Conservation (phyloP, 2,113 vertebrate species). For the Hypomesus transpacificus region DNA sequence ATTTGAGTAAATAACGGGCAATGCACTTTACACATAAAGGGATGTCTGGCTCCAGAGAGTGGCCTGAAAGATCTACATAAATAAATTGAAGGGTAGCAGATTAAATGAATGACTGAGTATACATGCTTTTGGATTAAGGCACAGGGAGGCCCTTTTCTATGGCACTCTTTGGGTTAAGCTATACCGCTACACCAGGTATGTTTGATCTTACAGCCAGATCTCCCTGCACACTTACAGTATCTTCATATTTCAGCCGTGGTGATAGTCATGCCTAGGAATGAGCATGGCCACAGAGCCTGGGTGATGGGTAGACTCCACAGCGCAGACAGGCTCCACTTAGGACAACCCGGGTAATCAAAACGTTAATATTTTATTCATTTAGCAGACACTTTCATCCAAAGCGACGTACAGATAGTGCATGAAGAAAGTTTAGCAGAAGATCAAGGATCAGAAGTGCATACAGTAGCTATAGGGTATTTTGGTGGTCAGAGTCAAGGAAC, state of each 20-base stretch:
- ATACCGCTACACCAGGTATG: conserved; percentile 39
- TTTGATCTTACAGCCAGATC: neutral
- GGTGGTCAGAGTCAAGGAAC: neutral
- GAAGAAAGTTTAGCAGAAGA: no score
- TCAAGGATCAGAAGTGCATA: no score
- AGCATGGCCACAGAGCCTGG: no score
- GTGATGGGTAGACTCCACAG: no score
- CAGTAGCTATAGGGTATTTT: neutral
- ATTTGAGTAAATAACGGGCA: conserved; percentile 66
- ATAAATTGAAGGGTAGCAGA: conserved; percentile 19
- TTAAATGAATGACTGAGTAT: conserved; percentile 22
- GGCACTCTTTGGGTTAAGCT: conserved; percentile 24
- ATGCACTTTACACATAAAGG: conserved; percentile 49
- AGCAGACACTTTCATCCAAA: no score
- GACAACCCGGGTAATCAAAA: no score
- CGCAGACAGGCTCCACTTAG: no score
- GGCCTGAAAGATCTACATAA: conserved; percentile 47
- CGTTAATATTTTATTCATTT: no score
- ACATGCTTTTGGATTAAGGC: conserved; percentile 55
- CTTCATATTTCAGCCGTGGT: no score
- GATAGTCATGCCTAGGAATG: no score
- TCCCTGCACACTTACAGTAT: no score
- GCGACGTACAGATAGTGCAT: no score
- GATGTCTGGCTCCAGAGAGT: conserved; percentile 33
- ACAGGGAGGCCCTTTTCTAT: conserved; percentile 45